Evolutionary conservation across 2,113 vertebrate genomes (phyloP).

Genomic region (Aspidoscelis tigris): DNA sequence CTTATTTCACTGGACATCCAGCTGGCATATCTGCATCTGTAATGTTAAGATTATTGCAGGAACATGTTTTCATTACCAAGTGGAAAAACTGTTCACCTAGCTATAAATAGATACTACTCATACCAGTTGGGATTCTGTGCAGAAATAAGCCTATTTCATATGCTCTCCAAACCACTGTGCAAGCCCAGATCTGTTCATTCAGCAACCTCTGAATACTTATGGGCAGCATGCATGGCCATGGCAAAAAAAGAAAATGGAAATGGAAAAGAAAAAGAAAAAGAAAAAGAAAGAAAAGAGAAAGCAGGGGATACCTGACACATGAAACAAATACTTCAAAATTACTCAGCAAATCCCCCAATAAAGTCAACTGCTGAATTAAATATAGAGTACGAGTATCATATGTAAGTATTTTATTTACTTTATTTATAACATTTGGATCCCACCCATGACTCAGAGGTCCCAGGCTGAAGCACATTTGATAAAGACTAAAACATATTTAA

Average conservation of each 20-base stretch:
- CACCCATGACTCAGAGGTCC: too few species aligned
- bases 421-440: too few species aligned
- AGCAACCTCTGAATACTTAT: slow-evolving; percentile 32
- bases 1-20: not conserved
- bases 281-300: not conserved
- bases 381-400: slow-evolving; percentile 50
- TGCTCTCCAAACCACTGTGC: slow-evolving; percentile 32
- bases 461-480: too few species aligned
- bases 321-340: slow-evolving; percentile 44
- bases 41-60: not conserved
- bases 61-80: slow-evolving; percentile 13
- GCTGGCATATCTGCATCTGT: slow-evolving; percentile 1
- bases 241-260: too few species aligned
- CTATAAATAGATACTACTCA: not conserved
- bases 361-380: slow-evolving; percentile 56
- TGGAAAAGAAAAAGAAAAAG: too few species aligned
- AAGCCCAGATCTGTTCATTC: slow-evolving; percentile 8
- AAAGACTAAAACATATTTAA: too few species aligned
- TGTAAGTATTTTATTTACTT: not conserved
- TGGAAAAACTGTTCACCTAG: not conserved
- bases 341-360: slow-evolving; percentile 34
- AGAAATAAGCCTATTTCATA: not conserved
- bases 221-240: slow-evolving; percentile 10
- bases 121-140: not conserved
- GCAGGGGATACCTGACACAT: not conserved